phyloP scores from a whole-genome alignment of 2,888 invertebrate genomes.

The Rhyacophila evoluta region DNA sequence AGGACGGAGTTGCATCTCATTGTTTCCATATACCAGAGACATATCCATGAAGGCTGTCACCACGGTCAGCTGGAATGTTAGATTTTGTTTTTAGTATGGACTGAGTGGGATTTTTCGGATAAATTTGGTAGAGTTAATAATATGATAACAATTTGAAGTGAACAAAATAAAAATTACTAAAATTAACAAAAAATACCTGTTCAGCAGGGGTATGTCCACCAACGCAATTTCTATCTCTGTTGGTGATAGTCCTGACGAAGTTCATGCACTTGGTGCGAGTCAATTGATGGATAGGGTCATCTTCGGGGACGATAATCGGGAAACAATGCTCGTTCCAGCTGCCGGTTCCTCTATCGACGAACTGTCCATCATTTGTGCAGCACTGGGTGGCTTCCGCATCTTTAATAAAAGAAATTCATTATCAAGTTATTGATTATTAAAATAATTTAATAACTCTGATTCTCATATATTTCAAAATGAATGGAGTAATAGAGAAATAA shows the following conservation, averaged over 20 bases:
- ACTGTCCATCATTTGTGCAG: constrained; percentile 72
- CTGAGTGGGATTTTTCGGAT: too few relatives aligned
- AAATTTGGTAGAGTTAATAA: too few relatives aligned
- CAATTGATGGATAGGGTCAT: constrained; percentile 68
- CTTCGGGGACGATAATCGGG: constrained; percentile 68
- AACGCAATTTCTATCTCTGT: constrained; percentile 76
- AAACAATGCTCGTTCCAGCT: constrained; percentile 61
- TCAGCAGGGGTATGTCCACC: constrained; percentile 75
- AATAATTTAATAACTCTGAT: too few relatives aligned
- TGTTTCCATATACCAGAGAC: constrained; percentile 85
- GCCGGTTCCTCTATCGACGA: constrained; percentile 64
- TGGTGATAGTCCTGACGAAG: constrained; percentile 78
- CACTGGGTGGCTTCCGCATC: constrained; percentile 73
- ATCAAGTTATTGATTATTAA: too few relatives aligned
- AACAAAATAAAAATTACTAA: constrained; percentile 27
- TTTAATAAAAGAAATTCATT: too few relatives aligned
- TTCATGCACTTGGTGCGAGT: constrained; percentile 76
- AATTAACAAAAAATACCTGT: too few relatives aligned
- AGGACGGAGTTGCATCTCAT: constrained; percentile 72
- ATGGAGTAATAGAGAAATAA: too few relatives aligned
- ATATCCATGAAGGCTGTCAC: constrained; percentile 83
- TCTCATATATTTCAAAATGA: too few relatives aligned
- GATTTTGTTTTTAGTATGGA: too few relatives aligned
- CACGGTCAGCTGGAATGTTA: constrained; percentile 70
- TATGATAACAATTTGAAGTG: too few relatives aligned